Conservation (phyloP, 2,888 invertebrate genomes). For the Drosophila vallismaia region DNA sequence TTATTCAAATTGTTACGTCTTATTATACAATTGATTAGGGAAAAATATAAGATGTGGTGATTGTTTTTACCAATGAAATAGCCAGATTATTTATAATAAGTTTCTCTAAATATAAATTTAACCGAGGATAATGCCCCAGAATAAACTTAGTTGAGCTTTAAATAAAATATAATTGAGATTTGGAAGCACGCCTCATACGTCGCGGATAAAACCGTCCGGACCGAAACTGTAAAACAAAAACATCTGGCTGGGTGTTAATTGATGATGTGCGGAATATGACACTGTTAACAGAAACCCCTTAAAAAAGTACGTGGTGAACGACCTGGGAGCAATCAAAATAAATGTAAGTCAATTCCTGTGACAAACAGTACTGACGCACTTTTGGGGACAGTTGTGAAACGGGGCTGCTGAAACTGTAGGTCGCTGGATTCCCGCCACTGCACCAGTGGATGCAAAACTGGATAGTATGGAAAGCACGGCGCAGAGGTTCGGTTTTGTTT, state of each 20-base stretch:
- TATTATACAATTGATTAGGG: too few species aligned
- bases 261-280: constrained; percentile 35
- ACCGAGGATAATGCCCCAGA: background rate
- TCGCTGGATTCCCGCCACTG: background rate
- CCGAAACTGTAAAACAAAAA: constrained; percentile 33
- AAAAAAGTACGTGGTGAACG: constrained; percentile 21
- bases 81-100: background rate
- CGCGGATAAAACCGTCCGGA: background rate
- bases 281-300: constrained; percentile 16
- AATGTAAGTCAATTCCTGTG: constrained; percentile 42
- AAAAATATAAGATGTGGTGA: too few species aligned
- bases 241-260: constrained; percentile 39
- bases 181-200: constrained; percentile 12
- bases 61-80: too few species aligned
- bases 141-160: background rate
- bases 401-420: constrained; percentile 29
- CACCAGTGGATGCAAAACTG: constrained; percentile 1
- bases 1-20: too few species aligned
- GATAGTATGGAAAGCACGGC: background rate
- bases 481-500: constrained; percentile 56
- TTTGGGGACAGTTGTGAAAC: constrained; percentile 16
- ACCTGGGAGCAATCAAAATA: constrained; percentile 25
- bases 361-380: constrained; percentile 30
- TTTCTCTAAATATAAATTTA: background rate
- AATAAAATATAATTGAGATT: background rate